Percentiles rank a stretch among this genome's conserved stretches.
These are phyloP conservation scores for Neofelis nebulosa DNA, from an alignment of 2,113 vertebrate species.

Conservation along the genomic window DNA sequence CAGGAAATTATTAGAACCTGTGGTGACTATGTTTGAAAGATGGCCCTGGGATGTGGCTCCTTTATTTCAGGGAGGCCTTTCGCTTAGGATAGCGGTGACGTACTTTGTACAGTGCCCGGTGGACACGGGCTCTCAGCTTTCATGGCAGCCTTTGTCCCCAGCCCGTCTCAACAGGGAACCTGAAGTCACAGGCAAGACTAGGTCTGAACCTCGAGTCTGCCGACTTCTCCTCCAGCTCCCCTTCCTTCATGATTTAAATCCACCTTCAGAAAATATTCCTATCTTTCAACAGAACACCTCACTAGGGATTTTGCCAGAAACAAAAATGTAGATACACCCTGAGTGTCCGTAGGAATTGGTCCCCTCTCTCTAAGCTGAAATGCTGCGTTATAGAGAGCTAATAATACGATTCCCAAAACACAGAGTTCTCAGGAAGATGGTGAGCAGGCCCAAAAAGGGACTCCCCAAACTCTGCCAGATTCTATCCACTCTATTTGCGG, in stretches of 20 bases:
- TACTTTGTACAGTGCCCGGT: too few relatives aligned
- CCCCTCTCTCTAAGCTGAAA: neutral
- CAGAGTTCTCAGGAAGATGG: neutral
- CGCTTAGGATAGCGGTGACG: too few relatives aligned
- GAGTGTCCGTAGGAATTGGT: neutral
- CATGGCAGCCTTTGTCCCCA: too few relatives aligned
- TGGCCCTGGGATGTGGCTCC: neutral
- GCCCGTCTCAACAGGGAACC: neutral
- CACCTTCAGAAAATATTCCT: neutral
- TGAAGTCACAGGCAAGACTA: neutral
- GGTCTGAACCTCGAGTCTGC: neutral
- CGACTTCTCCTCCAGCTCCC: neutral
- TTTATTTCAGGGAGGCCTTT: neutral
- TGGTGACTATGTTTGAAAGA: neutral
- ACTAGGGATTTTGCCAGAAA: neutral
- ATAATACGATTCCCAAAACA: neutral
- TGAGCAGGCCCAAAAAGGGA: neutral
- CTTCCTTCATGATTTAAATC: neutral
- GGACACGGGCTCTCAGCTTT: accelerated
- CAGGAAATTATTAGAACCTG: neutral
- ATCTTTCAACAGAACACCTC: neutral
- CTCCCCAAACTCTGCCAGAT: neutral
- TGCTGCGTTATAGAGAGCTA: neutral
- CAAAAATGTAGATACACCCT: neutral
- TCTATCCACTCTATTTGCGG: neutral